Percentiles rank a stretch among this genome's conserved stretches.
phyloP scores from a whole-genome alignment of 1,140 invertebrate genomes.

The Campoletis sonorensis region DNA sequence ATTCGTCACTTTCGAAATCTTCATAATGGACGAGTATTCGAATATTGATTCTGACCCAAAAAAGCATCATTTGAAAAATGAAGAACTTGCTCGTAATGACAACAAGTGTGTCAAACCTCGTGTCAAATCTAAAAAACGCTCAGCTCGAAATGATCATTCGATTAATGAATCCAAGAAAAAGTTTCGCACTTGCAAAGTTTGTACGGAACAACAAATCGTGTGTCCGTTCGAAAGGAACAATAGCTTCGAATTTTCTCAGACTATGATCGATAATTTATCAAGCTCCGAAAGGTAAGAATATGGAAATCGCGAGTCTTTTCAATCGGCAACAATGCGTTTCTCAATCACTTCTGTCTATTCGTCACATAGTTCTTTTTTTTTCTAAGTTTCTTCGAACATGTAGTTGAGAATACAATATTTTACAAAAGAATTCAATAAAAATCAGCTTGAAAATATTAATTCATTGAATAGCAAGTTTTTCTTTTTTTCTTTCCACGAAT shows the following conservation, averaged over 20 bases:
- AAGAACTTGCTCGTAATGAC: background rate
- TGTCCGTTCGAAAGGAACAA: background rate
- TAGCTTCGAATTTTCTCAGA: background rate
- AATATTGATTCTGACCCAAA: too few species aligned
- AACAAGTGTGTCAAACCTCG: background rate
- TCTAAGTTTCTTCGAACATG: background rate
- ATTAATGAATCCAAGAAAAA: background rate
- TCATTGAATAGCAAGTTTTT: too few species aligned
- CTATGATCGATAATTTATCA: background rate
- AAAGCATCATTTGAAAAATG: too few species aligned
- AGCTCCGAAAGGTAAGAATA: slow-evolving; percentile 15
- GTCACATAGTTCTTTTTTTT: too few species aligned
- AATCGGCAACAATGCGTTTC: background rate
- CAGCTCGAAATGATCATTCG: background rate
- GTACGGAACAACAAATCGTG: background rate
- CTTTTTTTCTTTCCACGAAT: too few species aligned
- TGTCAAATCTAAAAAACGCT: background rate
- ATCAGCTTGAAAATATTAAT: too few species aligned
- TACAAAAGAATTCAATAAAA: too few species aligned
- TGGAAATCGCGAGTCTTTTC: too few species aligned
- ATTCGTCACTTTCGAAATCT: too few species aligned
- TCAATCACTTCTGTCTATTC: background rate
- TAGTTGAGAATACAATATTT: background rate
- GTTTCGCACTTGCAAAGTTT: slow-evolving; percentile 3
- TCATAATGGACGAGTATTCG: too few species aligned